A percentile compares a stretch with the other conserved stretches of the same genome.
phyloP scores from a whole-genome alignment of 1,140 invertebrate genomes.

The Procambarus clarkii region DNA sequence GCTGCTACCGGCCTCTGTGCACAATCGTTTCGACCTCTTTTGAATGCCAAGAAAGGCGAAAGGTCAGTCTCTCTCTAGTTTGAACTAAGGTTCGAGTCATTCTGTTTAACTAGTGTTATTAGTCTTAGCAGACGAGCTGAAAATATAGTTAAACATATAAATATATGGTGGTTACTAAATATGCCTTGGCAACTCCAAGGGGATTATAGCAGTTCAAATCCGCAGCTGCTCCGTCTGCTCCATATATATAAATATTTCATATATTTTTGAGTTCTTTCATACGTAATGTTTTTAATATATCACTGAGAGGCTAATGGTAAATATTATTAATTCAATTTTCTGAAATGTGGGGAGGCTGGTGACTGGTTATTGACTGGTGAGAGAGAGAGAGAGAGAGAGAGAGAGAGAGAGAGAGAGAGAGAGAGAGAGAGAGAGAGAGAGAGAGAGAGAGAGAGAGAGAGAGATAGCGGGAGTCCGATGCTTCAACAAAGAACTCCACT shows the following conservation, averaged over 20 bases:
- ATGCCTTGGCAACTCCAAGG: conserved; percentile 30
- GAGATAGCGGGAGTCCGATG: neutral
- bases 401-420: neutral
- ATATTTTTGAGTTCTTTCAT: too few species aligned
- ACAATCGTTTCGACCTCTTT: neutral
- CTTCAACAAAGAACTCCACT: conserved; percentile 48
- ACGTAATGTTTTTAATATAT: too few species aligned
- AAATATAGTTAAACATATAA: too few species aligned
- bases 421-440: neutral
- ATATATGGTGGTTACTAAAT: too few species aligned
- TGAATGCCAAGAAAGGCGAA: too few species aligned
- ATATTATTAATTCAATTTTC: neutral
- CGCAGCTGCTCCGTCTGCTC: conserved; percentile 40
- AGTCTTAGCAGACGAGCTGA: too few species aligned
- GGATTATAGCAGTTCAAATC: conserved; percentile 56
- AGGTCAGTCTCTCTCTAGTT: too few species aligned
- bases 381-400: neutral
- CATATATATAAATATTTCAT: neutral
- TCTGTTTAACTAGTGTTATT: too few species aligned
- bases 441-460: neutral
- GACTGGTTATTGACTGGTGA: neutral
- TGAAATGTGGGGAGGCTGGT: neutral
- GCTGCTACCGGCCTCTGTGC: too few species aligned
- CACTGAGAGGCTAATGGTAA: too few species aligned
- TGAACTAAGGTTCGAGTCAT: too few species aligned